Evolutionary conservation across 2,888 invertebrate genomes (phyloP), one percentile per base, ranked within the genome.

Genomic region (Imbricaverruca yamaguchii): DNA sequence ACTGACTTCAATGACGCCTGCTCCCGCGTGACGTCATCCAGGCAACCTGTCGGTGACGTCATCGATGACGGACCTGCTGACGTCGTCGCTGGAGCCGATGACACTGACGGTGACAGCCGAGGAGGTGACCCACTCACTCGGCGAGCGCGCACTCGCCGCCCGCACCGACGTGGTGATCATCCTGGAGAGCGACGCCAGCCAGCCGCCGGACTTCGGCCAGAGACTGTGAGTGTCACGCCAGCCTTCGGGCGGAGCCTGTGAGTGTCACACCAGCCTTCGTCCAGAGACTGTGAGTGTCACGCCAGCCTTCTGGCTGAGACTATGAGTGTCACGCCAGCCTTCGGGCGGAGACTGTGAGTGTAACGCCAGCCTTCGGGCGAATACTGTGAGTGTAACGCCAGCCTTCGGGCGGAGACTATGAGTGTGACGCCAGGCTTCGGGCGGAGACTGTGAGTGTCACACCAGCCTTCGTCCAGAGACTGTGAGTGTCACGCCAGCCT

Each of bases 21-120:
- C 4, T 39, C 39, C 39, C 39, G 39, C 39, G 4, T 39, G 39
- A 39, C 39, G 39, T 39, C 39, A 39, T 23, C 13, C 74, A 74
- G 74, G 74, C 15, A 74, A 74, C 18, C 74, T 74, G 13, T 74
- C 74, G 6, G 53, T 74, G 74, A 74, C 74, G 74, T 74, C 74
- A 53, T 53, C 53, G 74, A 12, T 74, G 74, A 12, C 15, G 53
- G 74, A 74, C 74, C 53, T 74, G 74, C 13, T 53, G 74, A 53
- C 74, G 74, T 53, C 74, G 53, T 21, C 53, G 39, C 74, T 18
- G 39, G 53, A 53, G 13, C 74, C 74, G 18, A 74, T 74, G 39
- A 15, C 18, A 18, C 15, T 74, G 53, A 39, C 39, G 39, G 74
- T 74, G 39, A 13, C 53, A 18, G 74, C 74, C 53, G 74, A 74